Percentiles rank a stretch among this genome's conserved stretches.
These are phyloP conservation scores for Anastatus disparis DNA, from an alignment of 1,140 invertebrate species.

Conservation along the genomic window DNA sequence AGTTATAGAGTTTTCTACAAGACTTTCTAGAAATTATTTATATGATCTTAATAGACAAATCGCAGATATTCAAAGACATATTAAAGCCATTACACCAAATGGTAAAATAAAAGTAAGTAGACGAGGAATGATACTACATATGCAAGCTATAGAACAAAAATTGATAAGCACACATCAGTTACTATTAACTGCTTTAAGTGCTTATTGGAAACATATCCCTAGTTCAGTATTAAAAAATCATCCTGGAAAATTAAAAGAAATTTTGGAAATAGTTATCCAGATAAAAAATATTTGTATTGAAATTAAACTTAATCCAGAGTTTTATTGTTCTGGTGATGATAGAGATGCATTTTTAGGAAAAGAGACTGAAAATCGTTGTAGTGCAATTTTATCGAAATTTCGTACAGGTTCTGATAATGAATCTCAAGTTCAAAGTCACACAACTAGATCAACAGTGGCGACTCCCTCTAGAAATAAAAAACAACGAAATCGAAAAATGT, in stretches of 20 bases:
- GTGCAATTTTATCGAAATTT: constrained; percentile 56
- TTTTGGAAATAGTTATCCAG: constrained; percentile 56
- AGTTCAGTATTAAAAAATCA: constrained; percentile 57
- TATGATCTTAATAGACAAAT: constrained; percentile 61
- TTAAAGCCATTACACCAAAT: constrained; percentile 47
- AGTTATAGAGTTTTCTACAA: constrained; percentile 57
- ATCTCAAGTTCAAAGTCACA: constrained; percentile 48
- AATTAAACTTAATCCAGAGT: constrained; percentile 54
- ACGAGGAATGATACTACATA: constrained; percentile 51
- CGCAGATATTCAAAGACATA: constrained; percentile 55
- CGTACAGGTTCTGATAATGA: constrained; percentile 53
- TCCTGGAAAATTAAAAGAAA: constrained; percentile 58
- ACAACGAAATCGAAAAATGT: constrained; percentile 44
- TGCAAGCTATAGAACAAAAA: constrained; percentile 60
- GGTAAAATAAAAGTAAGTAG: constrained; percentile 47
- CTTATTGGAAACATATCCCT: constrained; percentile 63
- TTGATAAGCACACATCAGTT: constrained; percentile 59
- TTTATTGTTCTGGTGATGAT: constrained; percentile 57
- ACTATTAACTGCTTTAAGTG: constrained; percentile 56
- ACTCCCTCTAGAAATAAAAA: constrained; percentile 45
- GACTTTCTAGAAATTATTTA: constrained; percentile 64
- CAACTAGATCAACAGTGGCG: constrained; percentile 46
- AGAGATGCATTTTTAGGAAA: constrained; percentile 53
- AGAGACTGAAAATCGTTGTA: constrained; percentile 55
- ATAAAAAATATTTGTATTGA: constrained; percentile 56